Base-by-base conservation (phyloP, 2,113 vertebrate species). In the Dasyornis broadbenti region DNA sequence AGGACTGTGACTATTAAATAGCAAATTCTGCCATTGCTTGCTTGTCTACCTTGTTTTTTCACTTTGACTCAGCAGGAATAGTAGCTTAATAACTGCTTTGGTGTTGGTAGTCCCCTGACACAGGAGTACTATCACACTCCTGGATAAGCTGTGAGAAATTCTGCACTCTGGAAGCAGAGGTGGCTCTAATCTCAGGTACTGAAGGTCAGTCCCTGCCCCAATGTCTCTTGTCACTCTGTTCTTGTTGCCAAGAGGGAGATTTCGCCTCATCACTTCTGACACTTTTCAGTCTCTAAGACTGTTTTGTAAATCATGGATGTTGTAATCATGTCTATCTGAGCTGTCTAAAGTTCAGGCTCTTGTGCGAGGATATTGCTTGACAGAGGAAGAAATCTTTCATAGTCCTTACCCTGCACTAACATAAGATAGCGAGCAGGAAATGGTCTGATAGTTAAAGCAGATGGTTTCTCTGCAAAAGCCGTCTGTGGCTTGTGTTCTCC, bases 391-490 rank as follows among this genome's bases (percentile, higher is more conserved):
- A 70, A 40, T 50, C 42, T 39, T 82, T 66, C 75, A 10, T 56
- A 19, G 35, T 53, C 61, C 26, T 89, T 79, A 61, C 28, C 45
- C n/a, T 57, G 59, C 70, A 72, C 30, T 39, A 83, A 28, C 24
- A 12, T 33, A 27, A 75, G 72, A 35, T 47, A 69, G 84, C 24
- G 57, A 80, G 84, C 84, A 94, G 87, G 87, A 96, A 97, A 87
- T 91, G 93, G 73, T 91, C 82, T 91, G 78, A 50, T 92, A 70
- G 89, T 45, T 92, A 90, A 91, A 94, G 68, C 93, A 94, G 92
- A 95, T 94, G 95, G 91, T 79, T 92, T 95, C 84, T 85, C 59
- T 71, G 95, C 37, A 91, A 95, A 94, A 94, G 78, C 89, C 87
- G 95, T 96, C 91, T 94, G 95, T 80, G 70, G 5, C 71, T 95